Base-by-base conservation (phyloP, 2,797 vertebrate genomes). In the Argya squamiceps region DNA sequence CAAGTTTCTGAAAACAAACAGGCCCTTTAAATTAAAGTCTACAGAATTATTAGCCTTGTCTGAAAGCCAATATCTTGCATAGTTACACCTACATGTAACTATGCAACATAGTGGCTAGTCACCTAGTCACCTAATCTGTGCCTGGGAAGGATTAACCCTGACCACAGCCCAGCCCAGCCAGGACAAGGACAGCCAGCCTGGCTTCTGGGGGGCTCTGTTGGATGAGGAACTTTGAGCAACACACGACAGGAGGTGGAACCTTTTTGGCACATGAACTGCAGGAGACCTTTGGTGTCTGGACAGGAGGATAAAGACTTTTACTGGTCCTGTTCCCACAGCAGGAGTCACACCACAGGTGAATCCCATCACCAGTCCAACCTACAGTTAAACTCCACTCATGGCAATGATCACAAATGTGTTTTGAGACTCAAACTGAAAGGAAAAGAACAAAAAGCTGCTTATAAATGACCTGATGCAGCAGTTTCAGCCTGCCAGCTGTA, bases 1-100 rank as follows among this genome's bases (percentile, higher is more conserved):
- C 0, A 37, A 73, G 22, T 50, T 86, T 73, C 62, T 89, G 58
- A 47, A 92, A 92, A 78, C 36, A 91, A 84, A 65, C 23, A 60
- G 80, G 11, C 60, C 41, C 86, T 96, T 96, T 77, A 92, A 88
- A 94, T 47, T 39, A 91, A 74, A 69, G 32, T 27, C 58, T 65
- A 30, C 47, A 53, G 32, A 77, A 70, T 75, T 60, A 79, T 84
- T 79, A 92, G 36, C 36, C 24, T 46, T 30, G 29, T 62, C 49
- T 77, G 46, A 30, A 88, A 83, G 50, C 23, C 11, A 76, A 13
- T 70, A 34, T 29, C 30, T 17, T 47, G 19, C 41, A 73, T 36
- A 47, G 67, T 65, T 46, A 62, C 47, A 71, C 43, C 36, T 50
- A 50, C 5, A 3, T 50, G 64, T 50, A 69, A 68, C 30, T 49